phyloP scores from a whole-genome alignment of 2,888 invertebrate species.

The Agrotis puta region DNA sequence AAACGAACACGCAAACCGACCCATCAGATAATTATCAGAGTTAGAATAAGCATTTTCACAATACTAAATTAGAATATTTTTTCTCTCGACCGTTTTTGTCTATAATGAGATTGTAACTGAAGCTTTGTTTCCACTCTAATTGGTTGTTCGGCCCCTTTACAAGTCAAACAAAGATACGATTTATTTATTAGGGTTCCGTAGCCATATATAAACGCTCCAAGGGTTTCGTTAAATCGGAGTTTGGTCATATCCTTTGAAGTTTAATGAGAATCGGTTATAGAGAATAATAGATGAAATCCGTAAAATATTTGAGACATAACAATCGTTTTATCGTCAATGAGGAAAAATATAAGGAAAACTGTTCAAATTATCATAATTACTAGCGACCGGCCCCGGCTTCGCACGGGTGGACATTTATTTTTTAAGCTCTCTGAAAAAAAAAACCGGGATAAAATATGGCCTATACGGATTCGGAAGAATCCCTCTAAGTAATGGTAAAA shows the following conservation, averaged over 20 bases:
- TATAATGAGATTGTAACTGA: slow-evolving; percentile 58
- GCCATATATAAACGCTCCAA: slow-evolving; percentile 25
- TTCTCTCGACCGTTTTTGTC: slow-evolving; percentile 39
- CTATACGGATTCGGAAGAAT: too few relatives aligned
- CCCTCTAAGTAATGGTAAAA: too few relatives aligned
- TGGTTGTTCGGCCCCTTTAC: slow-evolving; percentile 56
- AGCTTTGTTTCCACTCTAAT: slow-evolving; percentile 59
- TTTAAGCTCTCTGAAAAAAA: too few relatives aligned
- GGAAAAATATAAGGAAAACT: not conserved
- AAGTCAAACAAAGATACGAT: slow-evolving; percentile 59
- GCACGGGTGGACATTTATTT: too few relatives aligned
- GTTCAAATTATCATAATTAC: slow-evolving; percentile 11
- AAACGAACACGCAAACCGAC: slow-evolving; percentile 48
- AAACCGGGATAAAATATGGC: too few relatives aligned
- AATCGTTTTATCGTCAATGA: not conserved
- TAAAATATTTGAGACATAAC: not conserved
- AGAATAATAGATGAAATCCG: not conserved
- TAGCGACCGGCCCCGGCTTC: too few relatives aligned
- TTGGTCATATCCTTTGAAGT: slow-evolving; percentile 13
- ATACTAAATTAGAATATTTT: slow-evolving; percentile 39
- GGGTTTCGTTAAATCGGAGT: not conserved
- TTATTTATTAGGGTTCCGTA: slow-evolving; percentile 52
- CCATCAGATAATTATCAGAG: slow-evolving; percentile 55
- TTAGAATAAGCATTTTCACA: slow-evolving; percentile 47
- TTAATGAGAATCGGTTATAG: not conserved